Percentiles rank a stretch among this genome's conserved stretches.
phyloP scores from a whole-genome alignment of 1,140 invertebrate species.

The Philotrypesis tridentata region DNA sequence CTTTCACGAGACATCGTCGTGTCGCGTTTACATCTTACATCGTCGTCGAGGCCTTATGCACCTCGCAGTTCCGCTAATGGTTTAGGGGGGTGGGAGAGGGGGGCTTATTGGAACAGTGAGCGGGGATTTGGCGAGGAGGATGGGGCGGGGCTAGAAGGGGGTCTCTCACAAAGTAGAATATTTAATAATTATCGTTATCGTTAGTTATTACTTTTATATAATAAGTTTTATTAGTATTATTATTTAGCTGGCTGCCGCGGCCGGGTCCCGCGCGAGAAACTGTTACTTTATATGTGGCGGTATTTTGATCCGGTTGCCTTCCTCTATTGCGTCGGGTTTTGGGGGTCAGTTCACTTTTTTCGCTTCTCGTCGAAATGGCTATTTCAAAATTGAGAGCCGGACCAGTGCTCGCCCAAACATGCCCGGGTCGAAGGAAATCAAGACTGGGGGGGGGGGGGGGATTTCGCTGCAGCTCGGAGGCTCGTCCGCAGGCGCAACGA shows the following conservation, averaged over 20 bases:
- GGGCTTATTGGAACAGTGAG: conserved; percentile 21
- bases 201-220: conserved; percentile 59
- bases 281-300: conserved; percentile 79
- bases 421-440: conserved; percentile 71
- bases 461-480: too few species aligned
- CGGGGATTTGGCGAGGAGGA: conserved; percentile 42
- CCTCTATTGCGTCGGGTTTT: conserved; percentile 79
- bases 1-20: conserved; percentile 46
- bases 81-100: conserved; percentile 5
- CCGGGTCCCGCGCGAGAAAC: conserved; percentile 78
- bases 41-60: conserved; percentile 67
- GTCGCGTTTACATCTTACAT: background rate
- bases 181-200: conserved; percentile 45
- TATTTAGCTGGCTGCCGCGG: conserved; percentile 68
- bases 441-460: conserved; percentile 18
- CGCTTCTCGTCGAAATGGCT: conserved; percentile 78
- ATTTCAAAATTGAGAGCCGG: conserved; percentile 81
- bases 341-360: conserved; percentile 75
- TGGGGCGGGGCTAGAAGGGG: conserved; percentile 48
- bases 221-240: conserved; percentile 58
- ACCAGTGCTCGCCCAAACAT: conserved; percentile 72
- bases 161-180: conserved; percentile 54
- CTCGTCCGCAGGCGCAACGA: too few species aligned
- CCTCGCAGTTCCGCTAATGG: conserved; percentile 56
- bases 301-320: conserved; percentile 79